Evolutionary conservation across 1,140 invertebrate genomes (phyloP).

Genomic region (Atta cephalotes): DNA sequence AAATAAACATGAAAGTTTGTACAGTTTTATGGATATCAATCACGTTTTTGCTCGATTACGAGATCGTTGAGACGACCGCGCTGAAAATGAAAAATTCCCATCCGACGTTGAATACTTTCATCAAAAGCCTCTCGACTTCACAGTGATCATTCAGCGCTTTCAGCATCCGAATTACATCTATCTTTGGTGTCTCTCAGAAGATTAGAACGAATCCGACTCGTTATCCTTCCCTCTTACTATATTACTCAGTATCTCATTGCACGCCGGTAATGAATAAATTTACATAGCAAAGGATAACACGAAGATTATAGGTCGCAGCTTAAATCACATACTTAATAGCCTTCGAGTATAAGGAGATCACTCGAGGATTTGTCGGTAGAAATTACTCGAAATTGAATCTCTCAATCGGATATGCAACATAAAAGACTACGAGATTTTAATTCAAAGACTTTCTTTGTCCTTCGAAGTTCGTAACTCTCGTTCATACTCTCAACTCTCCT

Average conservation of each 20-base stretch:
- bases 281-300: neutral
- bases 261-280: constrained; percentile 42
- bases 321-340: neutral
- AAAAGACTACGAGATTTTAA: neutral
- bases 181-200: constrained; percentile 44
- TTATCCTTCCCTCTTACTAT: constrained; percentile 14
- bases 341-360: neutral
- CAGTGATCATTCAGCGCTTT: neutral
- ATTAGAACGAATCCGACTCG: constrained; percentile 18
- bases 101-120: neutral
- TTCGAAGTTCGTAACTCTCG: neutral
- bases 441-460: neutral
- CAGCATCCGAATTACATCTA: constrained; percentile 32
- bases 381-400: constrained; percentile 40
- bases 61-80: neutral
- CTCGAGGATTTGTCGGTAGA: neutral
- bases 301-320: neutral
- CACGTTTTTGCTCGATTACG: constrained; percentile 1
- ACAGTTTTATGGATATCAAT: constrained; percentile 8
- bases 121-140: constrained; percentile 2
- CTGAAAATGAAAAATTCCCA: constrained; percentile 10
- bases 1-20: neutral
- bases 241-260: constrained; percentile 14
- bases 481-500: neutral
- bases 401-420: neutral